Evolutionary conservation across 23 tunicate species (phyloP), one percentile per base, ranked within the genome.

Genomic region (Pegea sp.): DNA sequence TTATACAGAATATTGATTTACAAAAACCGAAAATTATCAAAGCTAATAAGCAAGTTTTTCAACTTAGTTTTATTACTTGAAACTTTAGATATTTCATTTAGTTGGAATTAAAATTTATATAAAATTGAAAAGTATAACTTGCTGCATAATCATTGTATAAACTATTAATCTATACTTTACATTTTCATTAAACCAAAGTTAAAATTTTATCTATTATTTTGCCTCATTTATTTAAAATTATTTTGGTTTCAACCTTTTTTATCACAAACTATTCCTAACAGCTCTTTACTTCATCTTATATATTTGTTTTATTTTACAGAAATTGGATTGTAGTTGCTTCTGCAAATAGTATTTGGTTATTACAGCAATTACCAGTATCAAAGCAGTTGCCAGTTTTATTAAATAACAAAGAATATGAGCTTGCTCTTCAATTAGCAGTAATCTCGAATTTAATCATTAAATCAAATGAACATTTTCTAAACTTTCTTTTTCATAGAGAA

Each of bases 241-340:
- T n/a, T n/a, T n/a, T n/a, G n/a, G n/a, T n/a, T n/a, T n/a, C n/a
- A n/a, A n/a, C n/a, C n/a, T n/a, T n/a, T n/a, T n/a, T n/a, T n/a
- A n/a, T n/a, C n/a, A n/a, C n/a, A n/a, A n/a, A n/a, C n/a, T n/a
- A n/a, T n/a, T n/a, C n/a, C n/a, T n/a, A n/a, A n/a, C n/a, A n/a
- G n/a, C n/a, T n/a, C n/a, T n/a, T n/a, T n/a, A n/a, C n/a, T n/a
- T n/a, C n/a, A n/a, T n/a, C n/a, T n/a, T n/a, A n/a, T n/a, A n/a
- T n/a, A n/a, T n/a, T n/a, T n/a, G n/a, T n/a, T n/a, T n/a, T n/a
- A n/a, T n/a, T n/a, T n/a, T n/a, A 8, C 56, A 84, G 95, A 26
- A 59, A 74, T 33, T 84, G 95, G 84, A 43, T 73, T 28, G 68
- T 84, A 51, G 70, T 84, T 1, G 69, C 95, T 26, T 84, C 95